Conservation (phyloP, 1,140 invertebrate genomes). For the Drosophila baimaii region DNA sequence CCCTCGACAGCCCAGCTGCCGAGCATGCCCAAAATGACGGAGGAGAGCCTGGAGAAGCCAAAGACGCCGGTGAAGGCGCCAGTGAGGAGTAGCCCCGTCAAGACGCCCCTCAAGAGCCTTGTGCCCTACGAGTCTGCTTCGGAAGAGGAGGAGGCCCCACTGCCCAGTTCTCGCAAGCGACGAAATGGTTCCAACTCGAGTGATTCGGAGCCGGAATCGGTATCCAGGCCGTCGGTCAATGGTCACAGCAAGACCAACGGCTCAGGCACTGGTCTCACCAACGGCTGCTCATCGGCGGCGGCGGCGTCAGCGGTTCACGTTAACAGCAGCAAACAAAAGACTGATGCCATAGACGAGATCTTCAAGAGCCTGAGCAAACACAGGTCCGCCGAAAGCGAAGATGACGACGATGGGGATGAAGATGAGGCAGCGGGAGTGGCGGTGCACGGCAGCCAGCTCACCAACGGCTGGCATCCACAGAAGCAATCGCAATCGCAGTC, state of each 20-base stretch:
- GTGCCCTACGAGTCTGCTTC: constrained; percentile 83
- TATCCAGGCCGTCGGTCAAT: constrained; percentile 26
- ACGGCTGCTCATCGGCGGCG: constrained; percentile 17
- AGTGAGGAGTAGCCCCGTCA: constrained; percentile 44
- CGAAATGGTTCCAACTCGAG: constrained; percentile 52
- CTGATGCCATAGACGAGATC: constrained; percentile 81
- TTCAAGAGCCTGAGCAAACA: constrained; percentile 74
- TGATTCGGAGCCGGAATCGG: constrained; percentile 51
- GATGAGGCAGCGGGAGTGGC: background rate
- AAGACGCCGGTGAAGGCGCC: constrained; percentile 55
- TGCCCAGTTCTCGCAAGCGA: constrained; percentile 66
- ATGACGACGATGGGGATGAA: constrained; percentile 35
- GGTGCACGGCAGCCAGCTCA: constrained; percentile 29
- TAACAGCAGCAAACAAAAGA: constrained; percentile 76
- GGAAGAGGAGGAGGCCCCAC: constrained; percentile 68
- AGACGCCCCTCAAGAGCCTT: constrained; percentile 72
- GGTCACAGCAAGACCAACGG: constrained; percentile 57
- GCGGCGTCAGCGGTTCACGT: constrained; percentile 56
- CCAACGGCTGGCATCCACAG: constrained; percentile 48
- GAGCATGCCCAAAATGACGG: constrained; percentile 71
- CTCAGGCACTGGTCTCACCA: constrained; percentile 9
- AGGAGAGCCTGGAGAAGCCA: constrained; percentile 50
- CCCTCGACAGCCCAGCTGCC: constrained; percentile 71
- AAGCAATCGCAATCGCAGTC: constrained; percentile 43
- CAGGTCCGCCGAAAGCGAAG: constrained; percentile 36